Evolutionary conservation across 2,113 vertebrate genomes (phyloP).

Genomic region (Apeltes quadracus): DNA sequence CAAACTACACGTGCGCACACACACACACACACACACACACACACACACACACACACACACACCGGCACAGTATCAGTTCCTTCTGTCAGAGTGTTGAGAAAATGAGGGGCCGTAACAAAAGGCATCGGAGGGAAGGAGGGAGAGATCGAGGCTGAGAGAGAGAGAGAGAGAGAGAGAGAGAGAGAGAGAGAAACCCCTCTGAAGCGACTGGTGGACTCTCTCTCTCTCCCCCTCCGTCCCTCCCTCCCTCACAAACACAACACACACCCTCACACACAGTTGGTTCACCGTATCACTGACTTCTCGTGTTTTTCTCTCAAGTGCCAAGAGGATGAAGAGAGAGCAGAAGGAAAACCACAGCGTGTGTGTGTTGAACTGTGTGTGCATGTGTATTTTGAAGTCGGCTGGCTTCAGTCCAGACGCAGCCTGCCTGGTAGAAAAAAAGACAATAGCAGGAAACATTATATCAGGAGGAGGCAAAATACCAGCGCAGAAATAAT

Average conservation of each 20-base stretch:
- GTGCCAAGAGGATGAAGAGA: conserved; percentile 66
- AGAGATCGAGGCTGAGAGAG: conserved; percentile 50
- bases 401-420: conserved; percentile 64
- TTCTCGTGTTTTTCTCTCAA: conserved; percentile 72
- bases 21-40: conserved; percentile 2
- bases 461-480: conserved; percentile 74
- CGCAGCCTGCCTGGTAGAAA: conserved; percentile 64
- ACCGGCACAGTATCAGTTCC: conserved; percentile 62
- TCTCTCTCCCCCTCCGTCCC: conserved; percentile 57
- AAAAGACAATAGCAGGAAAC: conserved; percentile 81
- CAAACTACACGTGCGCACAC: conserved; percentile 18
- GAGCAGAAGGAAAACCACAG: conserved; percentile 39
- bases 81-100: conserved; percentile 71
- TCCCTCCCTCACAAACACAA: conserved; percentile 32
- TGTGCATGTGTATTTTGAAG: conserved; percentile 50
- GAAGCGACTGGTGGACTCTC: conserved; percentile 65
- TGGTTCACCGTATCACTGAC: conserved; percentile 64
- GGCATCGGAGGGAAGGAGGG: conserved; percentile 62
- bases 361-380: not conserved
- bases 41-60: conserved; percentile 21
- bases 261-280: conserved; percentile 44
- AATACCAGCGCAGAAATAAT: conserved; percentile 76
- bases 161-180: conserved; percentile 38
- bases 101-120: conserved; percentile 77
- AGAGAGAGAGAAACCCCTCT: conserved; percentile 57